phyloP scores from a whole-genome alignment of 2,113 vertebrate species.

The Dipodomys merriami region DNA sequence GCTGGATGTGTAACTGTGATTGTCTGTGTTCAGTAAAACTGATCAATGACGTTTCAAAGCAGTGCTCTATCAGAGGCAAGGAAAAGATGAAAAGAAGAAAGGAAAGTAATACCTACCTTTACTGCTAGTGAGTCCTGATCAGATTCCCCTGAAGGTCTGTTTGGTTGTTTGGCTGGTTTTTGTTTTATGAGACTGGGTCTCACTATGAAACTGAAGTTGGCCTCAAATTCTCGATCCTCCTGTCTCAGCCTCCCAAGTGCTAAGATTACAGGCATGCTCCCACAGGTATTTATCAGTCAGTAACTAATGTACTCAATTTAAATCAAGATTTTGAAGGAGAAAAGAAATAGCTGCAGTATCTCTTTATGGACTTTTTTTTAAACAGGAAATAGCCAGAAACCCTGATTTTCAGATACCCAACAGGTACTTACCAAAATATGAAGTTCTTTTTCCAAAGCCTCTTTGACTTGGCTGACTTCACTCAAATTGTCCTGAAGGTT shows the following conservation, averaged over 20 bases:
- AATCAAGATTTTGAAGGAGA: constrained; percentile 28
- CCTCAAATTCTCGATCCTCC: no score
- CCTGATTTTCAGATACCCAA: constrained; percentile 37
- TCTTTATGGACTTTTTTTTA: neutral
- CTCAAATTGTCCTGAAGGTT: constrained; percentile 89
- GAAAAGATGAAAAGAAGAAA: neutral
- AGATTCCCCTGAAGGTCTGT: neutral
- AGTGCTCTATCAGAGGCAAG: neutral
- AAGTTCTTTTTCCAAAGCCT: constrained; percentile 91
- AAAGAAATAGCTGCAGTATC: neutral
- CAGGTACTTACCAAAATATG: constrained; percentile 90
- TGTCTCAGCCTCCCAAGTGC: no score
- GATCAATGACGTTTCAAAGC: neutral
- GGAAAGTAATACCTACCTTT: constrained; percentile 34
- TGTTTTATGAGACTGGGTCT: no score
- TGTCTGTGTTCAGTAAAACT: neutral
- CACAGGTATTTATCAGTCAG: constrained; percentile 11
- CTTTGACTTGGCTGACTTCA: constrained; percentile 89
- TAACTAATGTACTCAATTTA: constrained; percentile 10
- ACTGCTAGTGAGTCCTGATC: constrained; percentile 32
- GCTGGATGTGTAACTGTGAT: neutral
- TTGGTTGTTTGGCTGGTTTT: no score
- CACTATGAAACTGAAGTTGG: no score
- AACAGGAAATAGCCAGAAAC: constrained; percentile 40
- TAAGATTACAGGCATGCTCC: no score